These are phyloP conservation scores for Phyto melanocephala DNA, from an alignment of 2,888 invertebrate genomes.

Conservation along the genomic window DNA sequence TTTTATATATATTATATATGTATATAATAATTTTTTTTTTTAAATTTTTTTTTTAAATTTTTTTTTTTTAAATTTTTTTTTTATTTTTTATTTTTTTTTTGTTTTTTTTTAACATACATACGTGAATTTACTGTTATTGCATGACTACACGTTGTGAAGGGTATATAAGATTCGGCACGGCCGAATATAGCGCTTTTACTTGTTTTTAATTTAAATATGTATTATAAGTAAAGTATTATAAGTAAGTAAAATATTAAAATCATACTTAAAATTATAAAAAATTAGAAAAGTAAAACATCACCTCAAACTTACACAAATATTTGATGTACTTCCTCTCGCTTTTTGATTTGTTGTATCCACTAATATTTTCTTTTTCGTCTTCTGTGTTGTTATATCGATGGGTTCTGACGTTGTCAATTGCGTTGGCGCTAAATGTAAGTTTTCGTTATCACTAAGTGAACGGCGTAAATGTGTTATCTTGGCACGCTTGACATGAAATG, in stretches of 20 bases:
- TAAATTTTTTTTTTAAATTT: too few relatives aligned
- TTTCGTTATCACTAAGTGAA: conserved; percentile 77
- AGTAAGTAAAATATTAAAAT: neutral
- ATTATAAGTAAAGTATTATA: too few relatives aligned
- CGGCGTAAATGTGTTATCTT: conserved; percentile 75
- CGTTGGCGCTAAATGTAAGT: conserved; percentile 70
- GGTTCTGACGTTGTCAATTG: conserved; percentile 23
- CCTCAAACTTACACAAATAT: conserved; percentile 45
- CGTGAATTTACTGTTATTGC: too few relatives aligned
- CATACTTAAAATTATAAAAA: neutral
- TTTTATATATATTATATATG: too few relatives aligned
- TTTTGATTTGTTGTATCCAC: conserved; percentile 50
- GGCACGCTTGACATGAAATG: conserved; percentile 76
- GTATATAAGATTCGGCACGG: too few relatives aligned
- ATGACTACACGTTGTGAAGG: too few relatives aligned
- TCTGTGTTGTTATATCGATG: conserved; percentile 1
- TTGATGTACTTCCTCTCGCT: conserved; percentile 43
- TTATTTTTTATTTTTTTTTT: too few relatives aligned
- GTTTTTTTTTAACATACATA: too few relatives aligned
- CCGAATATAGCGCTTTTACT: too few relatives aligned
- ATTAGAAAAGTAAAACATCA: neutral
- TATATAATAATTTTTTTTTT: too few relatives aligned
- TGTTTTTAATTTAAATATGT: too few relatives aligned
- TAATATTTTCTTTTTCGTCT: conserved; percentile 40
- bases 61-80: too few relatives aligned